phyloP scores from a whole-genome alignment of 2,113 vertebrate species.

The Labeo catla region DNA sequence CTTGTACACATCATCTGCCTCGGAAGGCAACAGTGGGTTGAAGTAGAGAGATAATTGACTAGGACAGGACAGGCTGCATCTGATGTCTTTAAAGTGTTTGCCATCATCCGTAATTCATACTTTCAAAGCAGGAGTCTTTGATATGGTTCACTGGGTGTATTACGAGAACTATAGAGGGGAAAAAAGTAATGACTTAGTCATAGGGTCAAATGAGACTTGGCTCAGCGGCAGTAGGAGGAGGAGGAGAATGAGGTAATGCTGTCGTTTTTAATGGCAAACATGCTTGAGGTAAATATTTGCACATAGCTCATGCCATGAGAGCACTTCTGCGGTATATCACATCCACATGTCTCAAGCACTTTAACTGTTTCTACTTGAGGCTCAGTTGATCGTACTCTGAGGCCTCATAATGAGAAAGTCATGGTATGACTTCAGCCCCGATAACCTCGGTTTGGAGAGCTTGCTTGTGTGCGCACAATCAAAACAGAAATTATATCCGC shows the following conservation, averaged over 20 bases:
- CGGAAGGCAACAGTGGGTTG: background rate
- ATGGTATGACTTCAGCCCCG: background rate
- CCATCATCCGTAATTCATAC: slow-evolving; percentile 15
- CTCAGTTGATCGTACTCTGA: background rate
- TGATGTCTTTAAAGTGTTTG: slow-evolving; percentile 17
- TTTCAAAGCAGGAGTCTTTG: background rate
- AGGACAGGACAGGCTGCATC: background rate
- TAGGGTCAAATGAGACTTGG: slow-evolving; percentile 51
- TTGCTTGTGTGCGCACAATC: background rate
- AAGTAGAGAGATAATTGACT: background rate
- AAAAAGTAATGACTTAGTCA: slow-evolving; percentile 54
- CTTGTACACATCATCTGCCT: background rate
- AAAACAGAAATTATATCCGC: background rate
- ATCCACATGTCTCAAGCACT: slow-evolving; percentile 5
- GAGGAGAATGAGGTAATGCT: slow-evolving; percentile 50
- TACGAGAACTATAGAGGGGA: slow-evolving; percentile 7
- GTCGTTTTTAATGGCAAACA: slow-evolving; percentile 59
- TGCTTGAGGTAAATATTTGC: slow-evolving; percentile 71
- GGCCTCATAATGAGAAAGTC: background rate
- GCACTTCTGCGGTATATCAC: slow-evolving; percentile 21
- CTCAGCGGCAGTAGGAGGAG: background rate
- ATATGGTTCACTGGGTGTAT: slow-evolving; percentile 1
- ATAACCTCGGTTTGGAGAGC: slow-evolving; percentile 15
- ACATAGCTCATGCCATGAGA: slow-evolving; percentile 10
- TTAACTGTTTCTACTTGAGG: slow-evolving; percentile 21